Evolutionary conservation across 2,797 vertebrate genomes (phyloP).

Genomic region (Tokudaia tokunoshimensis): DNA sequence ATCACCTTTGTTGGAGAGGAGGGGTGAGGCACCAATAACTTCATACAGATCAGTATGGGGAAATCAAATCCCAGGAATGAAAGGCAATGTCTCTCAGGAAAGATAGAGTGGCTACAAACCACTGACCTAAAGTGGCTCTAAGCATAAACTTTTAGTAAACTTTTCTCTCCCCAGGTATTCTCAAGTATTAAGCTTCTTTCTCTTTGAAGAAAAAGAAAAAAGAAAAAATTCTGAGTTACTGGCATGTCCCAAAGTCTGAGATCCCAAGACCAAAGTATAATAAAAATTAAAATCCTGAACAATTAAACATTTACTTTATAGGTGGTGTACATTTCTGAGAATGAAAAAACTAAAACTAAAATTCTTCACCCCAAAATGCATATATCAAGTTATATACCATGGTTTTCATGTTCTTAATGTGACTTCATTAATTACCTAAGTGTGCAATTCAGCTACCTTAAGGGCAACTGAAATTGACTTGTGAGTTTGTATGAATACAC

Average conservation of each 20-base stretch:
- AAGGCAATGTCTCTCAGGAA: neutral
- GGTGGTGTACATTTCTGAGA: neutral
- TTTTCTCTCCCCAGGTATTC: neutral
- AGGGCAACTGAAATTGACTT: neutral
- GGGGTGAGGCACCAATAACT: slow-evolving; percentile 90
- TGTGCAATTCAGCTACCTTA: neutral
- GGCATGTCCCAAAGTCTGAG: neutral
- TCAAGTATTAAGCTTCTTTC: neutral
- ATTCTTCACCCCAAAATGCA: neutral
- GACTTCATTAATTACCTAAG: slow-evolving; percentile 24
- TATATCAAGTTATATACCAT: neutral
- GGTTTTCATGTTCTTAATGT: neutral
- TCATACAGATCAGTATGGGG: neutral
- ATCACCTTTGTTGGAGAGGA: slow-evolving; percentile 97
- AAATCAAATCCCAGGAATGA: neutral
- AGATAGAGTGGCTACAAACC: neutral
- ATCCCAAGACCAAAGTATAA: neutral
- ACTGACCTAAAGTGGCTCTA: neutral
- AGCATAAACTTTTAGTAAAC: neutral
- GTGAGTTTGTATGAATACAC: neutral
- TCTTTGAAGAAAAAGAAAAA: neutral
- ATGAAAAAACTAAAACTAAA: neutral
- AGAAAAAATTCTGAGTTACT: neutral
- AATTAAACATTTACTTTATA: neutral
- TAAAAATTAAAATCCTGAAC: neutral